Base-by-base conservation (phyloP, 1,140 invertebrate species). In the Grapholita molesta region DNA sequence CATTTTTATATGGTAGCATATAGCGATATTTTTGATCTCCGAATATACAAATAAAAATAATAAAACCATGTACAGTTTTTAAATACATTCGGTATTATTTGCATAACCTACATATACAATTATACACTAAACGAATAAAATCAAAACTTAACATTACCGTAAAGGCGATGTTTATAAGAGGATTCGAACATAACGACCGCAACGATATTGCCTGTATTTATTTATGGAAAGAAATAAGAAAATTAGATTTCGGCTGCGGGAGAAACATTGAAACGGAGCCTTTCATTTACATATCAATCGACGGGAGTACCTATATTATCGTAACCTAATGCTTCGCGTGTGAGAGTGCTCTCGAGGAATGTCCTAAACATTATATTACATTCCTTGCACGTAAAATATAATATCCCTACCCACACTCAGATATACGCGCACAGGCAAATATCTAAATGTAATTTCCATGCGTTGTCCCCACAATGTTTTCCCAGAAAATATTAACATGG, bases 371-470 rank as follows among this genome's bases (percentile, higher is more conserved):
- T 88, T 89, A 89, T 87, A 89, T 89, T 88, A 87, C 81, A 91
- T 91, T 91, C 89, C 71, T 81, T 80, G 82, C 89, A 91, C 89
- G 89, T 91, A 91, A 89, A 90, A 91, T 88, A 90, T 91, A 91
- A 90, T 91, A 91, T 91, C 84, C 82, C 82, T 82, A 84, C 86
- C 81, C 86, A 82, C 84, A 86, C 82, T 83, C 79, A 76, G 80
- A 84, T 71, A 81, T 89, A 88, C 86, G 86, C 84, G 81, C 83
- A n/a, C n/a, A 79, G 82, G 79, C 87, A 88, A 91, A 91, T 91
- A 91, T 91, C 89, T 88, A 89, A 90, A 91, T 91, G 86, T 91
- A 90, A 91, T 91, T 91, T 91, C 88, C 88, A 90, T 91, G 85
- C 86, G 86, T 88, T 85, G 89, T 90, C 89, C 85, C 84, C 86